Conservation (phyloP, 2,113 vertebrate species). For the Megalops atlanticus region DNA sequence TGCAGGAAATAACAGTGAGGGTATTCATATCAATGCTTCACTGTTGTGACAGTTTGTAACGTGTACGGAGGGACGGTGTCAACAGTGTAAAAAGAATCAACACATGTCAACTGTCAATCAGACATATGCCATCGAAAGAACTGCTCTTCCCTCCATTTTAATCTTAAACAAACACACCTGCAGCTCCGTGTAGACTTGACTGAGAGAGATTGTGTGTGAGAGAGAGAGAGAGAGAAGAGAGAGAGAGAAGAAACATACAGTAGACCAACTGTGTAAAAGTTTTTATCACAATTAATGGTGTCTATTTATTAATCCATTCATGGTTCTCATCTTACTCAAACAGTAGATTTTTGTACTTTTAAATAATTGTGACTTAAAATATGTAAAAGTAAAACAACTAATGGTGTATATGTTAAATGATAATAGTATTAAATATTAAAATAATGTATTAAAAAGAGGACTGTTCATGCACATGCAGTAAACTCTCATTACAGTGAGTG, state of each 20-base stretch:
- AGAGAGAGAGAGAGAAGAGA: not conserved
- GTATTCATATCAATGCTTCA: not conserved
- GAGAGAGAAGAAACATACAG: not conserved
- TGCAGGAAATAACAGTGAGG: not conserved
- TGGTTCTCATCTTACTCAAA: too few species aligned
- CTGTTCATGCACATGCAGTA: too few species aligned
- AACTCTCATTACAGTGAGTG: too few species aligned
- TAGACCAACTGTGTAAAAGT: not conserved
- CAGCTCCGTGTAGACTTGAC: not conserved
- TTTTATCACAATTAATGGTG: too few species aligned
- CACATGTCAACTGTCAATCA: not conserved
- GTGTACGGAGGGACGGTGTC: not conserved
- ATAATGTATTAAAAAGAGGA: too few species aligned
- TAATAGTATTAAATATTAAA: not conserved
- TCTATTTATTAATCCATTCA: too few species aligned
- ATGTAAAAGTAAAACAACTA: not conserved
- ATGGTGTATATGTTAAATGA: too few species aligned
- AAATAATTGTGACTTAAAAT: too few species aligned
- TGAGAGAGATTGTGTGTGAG: not conserved
- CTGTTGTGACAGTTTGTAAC: not conserved
- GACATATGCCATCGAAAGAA: not conserved
- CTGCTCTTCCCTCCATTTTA: not conserved
- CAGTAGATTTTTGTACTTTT: too few species aligned
- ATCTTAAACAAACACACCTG: constrained; percentile 1
- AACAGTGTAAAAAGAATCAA: not conserved